Conservation (phyloP, 2,888 invertebrate genomes). For the Tenthredo distinguenda region DNA sequence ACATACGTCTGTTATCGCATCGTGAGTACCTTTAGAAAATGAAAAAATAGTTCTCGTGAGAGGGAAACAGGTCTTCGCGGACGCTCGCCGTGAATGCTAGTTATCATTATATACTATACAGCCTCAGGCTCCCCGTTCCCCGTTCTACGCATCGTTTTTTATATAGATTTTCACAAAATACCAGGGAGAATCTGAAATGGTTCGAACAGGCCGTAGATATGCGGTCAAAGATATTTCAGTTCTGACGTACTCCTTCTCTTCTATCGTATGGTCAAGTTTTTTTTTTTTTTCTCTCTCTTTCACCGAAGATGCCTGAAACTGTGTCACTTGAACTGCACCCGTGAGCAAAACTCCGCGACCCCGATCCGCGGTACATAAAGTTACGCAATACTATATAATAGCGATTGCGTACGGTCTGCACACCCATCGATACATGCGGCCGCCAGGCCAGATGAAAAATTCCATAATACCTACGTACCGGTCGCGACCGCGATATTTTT, state of each 20-base stretch:
- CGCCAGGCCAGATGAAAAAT: slow-evolving; percentile 8
- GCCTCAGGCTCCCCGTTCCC: neutral
- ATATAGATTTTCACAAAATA: neutral
- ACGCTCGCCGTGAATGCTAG: too few species aligned
- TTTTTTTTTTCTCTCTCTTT: too few species aligned
- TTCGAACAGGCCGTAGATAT: neutral
- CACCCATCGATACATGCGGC: slow-evolving; percentile 19
- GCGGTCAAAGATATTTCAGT: neutral
- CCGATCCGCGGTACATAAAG: slow-evolving; percentile 22
- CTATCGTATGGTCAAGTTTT: neutral
- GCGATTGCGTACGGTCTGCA: slow-evolving; percentile 9
- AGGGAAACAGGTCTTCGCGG: neutral
- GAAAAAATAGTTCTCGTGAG: neutral
- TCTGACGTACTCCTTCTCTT: neutral
- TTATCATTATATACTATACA: too few species aligned
- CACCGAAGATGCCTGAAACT: neutral
- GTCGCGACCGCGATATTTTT: slow-evolving; percentile 2
- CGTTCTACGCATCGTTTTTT: neutral
- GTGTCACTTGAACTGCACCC: slow-evolving; percentile 18
- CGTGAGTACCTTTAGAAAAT: neutral
- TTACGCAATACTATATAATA: slow-evolving; percentile 22
- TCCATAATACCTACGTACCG: neutral
- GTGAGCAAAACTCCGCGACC: neutral
- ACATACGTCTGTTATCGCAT: neutral
- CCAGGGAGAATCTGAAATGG: neutral